Percentiles rank a stretch among this genome's conserved stretches.
phyloP scores from a whole-genome alignment of 2,888 invertebrate genomes.

The Spodoptera picta region DNA sequence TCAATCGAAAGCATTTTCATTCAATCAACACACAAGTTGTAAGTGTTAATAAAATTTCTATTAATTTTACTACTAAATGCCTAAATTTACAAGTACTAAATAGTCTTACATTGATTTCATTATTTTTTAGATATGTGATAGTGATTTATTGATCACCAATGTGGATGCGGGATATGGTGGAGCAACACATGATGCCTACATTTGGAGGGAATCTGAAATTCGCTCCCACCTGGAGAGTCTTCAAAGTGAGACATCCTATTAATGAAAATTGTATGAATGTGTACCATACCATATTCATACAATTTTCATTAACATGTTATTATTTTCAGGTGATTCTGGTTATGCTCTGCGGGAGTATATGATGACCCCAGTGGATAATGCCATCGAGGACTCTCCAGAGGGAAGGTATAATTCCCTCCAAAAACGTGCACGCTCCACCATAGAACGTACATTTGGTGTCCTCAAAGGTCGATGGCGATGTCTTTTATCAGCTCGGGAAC shows the following conservation, averaged over 20 bases:
- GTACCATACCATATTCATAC: too few relatives aligned
- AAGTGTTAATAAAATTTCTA: neutral
- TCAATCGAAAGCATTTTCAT: conserved; percentile 30
- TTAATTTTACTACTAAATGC: too few relatives aligned
- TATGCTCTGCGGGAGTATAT: too few relatives aligned
- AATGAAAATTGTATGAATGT: too few relatives aligned
- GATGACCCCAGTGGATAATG: too few relatives aligned
- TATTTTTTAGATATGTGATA: conserved; percentile 29
- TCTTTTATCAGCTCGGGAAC: too few relatives aligned
- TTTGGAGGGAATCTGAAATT: conserved; percentile 6
- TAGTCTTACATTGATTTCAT: neutral
- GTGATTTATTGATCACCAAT: neutral
- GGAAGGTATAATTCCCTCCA: neutral
- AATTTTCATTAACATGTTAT: neutral
- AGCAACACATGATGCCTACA: conserved; percentile 6
- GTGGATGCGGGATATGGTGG: conserved; percentile 13
- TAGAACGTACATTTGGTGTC: conserved; percentile 4
- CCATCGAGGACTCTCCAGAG: neutral
- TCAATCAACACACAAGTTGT: conserved; percentile 29
- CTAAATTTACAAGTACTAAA: neutral
- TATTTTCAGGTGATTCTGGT: conserved; percentile 7
- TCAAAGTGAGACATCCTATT: neutral
- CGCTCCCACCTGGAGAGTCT: conserved; percentile 8
- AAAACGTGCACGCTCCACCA: conserved; percentile 6
- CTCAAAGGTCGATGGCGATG: too few relatives aligned